Percentiles rank a stretch among this genome's conserved stretches.
These are phyloP conservation scores for Pseudomyrmex cubaensis DNA, from an alignment of 1,140 invertebrate species.

Conservation along the genomic window DNA sequence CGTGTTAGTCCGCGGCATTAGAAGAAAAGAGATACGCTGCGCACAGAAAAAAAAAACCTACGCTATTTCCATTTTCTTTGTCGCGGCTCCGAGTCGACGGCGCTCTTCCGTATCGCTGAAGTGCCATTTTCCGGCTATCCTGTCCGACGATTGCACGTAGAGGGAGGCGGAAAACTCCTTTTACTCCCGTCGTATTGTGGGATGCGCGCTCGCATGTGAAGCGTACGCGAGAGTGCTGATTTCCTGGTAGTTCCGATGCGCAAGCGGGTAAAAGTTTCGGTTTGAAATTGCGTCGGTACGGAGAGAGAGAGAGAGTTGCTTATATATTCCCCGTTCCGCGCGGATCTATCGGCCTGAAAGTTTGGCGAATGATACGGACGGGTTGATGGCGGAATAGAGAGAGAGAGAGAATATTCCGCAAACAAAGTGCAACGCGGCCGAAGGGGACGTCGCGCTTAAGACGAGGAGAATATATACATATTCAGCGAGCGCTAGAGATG, in stretches of 20 bases:
- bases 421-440: slow-evolving; percentile 28
- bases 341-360: slow-evolving; percentile 35
- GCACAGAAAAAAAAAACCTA: slow-evolving; percentile 9
- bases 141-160: slow-evolving; percentile 6
- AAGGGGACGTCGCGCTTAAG: slow-evolving; percentile 4
- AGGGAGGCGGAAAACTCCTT: slow-evolving; percentile 28
- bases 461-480: not conserved
- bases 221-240: slow-evolving; percentile 40
- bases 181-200: slow-evolving; percentile 32
- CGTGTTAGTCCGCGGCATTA: slow-evolving; percentile 24
- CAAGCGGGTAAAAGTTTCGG: slow-evolving; percentile 41
- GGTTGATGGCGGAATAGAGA: not conserved
- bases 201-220: slow-evolving; percentile 8
- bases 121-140: slow-evolving; percentile 44
- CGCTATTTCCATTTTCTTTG: slow-evolving; percentile 61
- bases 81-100: slow-evolving; percentile 5
- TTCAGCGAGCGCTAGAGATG: not conserved
- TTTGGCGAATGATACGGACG: slow-evolving; percentile 16
- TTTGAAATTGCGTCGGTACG: slow-evolving; percentile 40
- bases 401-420: slow-evolving; percentile 20
- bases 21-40: not conserved
- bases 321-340: not conserved
- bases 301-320: slow-evolving; percentile 16
- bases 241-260: slow-evolving; percentile 42
- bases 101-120: slow-evolving; percentile 7